These are phyloP conservation scores for Lonchura striata DNA, from an alignment of 2,113 vertebrate genomes.

Conservation along the genomic window DNA sequence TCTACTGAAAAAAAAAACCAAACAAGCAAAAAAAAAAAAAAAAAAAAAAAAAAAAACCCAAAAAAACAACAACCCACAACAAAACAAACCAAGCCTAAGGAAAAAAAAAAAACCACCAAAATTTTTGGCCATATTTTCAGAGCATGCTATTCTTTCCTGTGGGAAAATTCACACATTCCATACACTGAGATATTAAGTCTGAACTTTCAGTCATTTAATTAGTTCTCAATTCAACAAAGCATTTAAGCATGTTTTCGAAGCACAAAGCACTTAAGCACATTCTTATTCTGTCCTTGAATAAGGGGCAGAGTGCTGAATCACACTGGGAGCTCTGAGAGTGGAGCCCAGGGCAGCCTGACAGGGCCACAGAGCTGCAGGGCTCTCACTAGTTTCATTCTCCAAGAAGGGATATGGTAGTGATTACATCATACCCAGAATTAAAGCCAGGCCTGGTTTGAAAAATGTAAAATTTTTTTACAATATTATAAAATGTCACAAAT, in stretches of 20 bases:
- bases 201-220: constrained; percentile 58
- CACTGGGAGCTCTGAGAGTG: background rate
- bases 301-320: constrained; percentile 16
- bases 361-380: background rate
- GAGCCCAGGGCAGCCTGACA: background rate
- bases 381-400: background rate
- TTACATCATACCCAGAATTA: constrained; percentile 18
- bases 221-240: constrained; percentile 45
- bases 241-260: constrained; percentile 52
- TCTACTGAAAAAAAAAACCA: background rate
- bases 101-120: background rate
- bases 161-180: constrained; percentile 54
- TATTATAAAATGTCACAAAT: background rate
- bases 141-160: constrained; percentile 17
- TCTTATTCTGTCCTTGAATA: constrained; percentile 42
- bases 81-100: background rate
- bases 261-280: constrained; percentile 60
- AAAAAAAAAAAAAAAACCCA: background rate
- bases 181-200: constrained; percentile 43
- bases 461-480: background rate
- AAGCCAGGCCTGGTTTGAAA: constrained; percentile 13
- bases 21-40: background rate
- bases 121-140: background rate
- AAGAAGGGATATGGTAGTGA: background rate
- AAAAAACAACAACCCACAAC: too few relatives aligned